Evolutionary conservation across 1,140 invertebrate genomes (phyloP).

Genomic region (Solen grandis): DNA sequence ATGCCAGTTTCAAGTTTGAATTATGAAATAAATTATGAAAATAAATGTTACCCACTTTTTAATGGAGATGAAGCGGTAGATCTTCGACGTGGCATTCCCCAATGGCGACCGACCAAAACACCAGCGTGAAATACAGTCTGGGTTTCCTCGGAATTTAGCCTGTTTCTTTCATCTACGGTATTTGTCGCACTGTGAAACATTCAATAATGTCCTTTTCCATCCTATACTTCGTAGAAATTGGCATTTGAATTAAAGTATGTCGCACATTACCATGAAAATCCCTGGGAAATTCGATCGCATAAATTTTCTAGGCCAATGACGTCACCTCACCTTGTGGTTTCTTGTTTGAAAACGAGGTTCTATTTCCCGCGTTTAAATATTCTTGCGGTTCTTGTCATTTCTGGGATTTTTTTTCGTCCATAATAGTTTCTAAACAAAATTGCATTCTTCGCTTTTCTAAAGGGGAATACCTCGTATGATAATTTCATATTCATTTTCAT

Average conservation of each 20-base stretch:
- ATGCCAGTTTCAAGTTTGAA: too few species aligned
- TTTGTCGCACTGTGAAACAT: background rate
- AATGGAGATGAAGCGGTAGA: constrained; percentile 46
- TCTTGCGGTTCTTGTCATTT: too few species aligned
- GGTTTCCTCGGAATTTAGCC: constrained; percentile 12
- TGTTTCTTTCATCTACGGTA: background rate
- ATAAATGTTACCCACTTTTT: constrained; percentile 59
- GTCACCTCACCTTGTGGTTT: constrained; percentile 15
- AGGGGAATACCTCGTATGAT: too few species aligned
- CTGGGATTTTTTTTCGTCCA: too few species aligned
- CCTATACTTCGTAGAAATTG: background rate
- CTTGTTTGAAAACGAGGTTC: background rate
- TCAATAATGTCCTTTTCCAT: background rate
- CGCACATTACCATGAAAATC: constrained; percentile 22
- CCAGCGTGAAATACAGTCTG: constrained; percentile 6
- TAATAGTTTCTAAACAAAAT: too few species aligned
- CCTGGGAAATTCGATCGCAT: constrained; percentile 43
- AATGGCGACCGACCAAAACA: constrained; percentile 44
- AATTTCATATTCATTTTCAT: too few species aligned
- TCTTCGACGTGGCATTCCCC: constrained; percentile 65
- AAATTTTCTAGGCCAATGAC: constrained; percentile 42
- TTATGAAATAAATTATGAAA: constrained; percentile 20
- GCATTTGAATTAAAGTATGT: background rate
- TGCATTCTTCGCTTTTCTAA: too few species aligned
- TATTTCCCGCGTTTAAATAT: background rate